A percentile compares a stretch with the other conserved stretches of the same genome.
Evolutionary conservation across 2,888 invertebrate species (phyloP).

Genomic region (Ormia ochracea): DNA sequence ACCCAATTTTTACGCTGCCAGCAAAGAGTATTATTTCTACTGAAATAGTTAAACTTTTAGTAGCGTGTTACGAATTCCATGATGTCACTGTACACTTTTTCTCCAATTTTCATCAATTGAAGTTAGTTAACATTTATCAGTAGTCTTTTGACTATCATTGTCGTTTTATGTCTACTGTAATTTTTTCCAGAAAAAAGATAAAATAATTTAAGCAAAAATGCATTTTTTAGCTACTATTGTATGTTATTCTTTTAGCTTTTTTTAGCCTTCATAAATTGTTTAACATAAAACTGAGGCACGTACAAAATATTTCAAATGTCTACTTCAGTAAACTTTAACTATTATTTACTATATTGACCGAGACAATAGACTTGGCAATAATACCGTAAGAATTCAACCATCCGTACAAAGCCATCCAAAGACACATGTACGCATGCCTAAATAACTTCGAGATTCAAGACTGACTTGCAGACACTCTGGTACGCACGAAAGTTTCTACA

Average conservation of each 20-base stretch:
- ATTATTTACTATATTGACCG: constrained; percentile 53
- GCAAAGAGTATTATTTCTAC: too few species aligned
- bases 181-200: constrained; percentile 16
- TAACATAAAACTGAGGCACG: constrained; percentile 55
- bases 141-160: constrained; percentile 41
- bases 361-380: constrained; percentile 60
- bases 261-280: constrained; percentile 21
- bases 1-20: too few species aligned
- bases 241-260: neutral
- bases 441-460: constrained; percentile 40
- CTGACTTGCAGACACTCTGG: constrained; percentile 62
- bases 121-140: constrained; percentile 38
- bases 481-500: constrained; percentile 49
- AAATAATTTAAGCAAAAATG: constrained; percentile 36
- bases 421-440: neutral
- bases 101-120: constrained; percentile 13
- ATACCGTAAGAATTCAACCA: constrained; percentile 59
- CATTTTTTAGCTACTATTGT: constrained; percentile 31
- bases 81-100: neutral
- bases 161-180: constrained; percentile 21
- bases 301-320: constrained; percentile 61
- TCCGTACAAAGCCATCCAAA: neutral
- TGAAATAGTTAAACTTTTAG: too few species aligned
- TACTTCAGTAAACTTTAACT: constrained; percentile 62
- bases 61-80: neutral